Evolutionary conservation across 2,113 vertebrate genomes (phyloP).

Genomic region (Platysternon megacephalum): DNA sequence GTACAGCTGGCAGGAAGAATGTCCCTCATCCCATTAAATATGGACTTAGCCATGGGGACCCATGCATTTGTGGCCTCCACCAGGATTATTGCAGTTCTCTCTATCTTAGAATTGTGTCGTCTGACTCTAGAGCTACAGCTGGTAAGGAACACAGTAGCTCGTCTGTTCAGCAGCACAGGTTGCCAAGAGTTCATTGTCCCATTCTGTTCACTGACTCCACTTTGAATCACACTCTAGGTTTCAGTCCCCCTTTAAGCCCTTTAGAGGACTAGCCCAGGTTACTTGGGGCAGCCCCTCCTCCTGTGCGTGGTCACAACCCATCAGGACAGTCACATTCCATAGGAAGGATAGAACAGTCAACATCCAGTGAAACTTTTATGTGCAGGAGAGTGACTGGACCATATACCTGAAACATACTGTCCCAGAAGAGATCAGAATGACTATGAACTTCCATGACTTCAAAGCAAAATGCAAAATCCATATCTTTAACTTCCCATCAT

Average conservation of each 20-base stretch:
- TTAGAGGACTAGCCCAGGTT: no score
- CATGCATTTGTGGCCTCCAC: not conserved
- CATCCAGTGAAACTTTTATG: not conserved
- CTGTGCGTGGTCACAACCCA: no score
- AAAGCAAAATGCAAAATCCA: not conserved
- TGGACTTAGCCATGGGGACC: conserved; percentile 31
- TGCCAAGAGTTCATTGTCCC: not conserved
- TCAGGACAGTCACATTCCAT: no score
- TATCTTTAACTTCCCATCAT: not conserved
- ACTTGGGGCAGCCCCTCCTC: no score
- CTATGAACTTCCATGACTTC: not conserved
- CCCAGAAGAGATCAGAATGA: not conserved
- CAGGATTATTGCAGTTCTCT: not conserved
- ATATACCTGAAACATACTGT: not conserved
- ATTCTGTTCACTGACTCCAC: not conserved
- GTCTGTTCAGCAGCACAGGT: not conserved
- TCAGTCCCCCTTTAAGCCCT: not conserved
- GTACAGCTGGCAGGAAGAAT: not conserved
- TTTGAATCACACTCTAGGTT: not conserved
- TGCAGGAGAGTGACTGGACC: not conserved
- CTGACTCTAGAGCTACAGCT: not conserved
- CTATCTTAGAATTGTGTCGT: not conserved
- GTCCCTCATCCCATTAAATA: conserved; percentile 36
- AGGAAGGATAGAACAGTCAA: no score
- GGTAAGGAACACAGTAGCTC: conserved; percentile 1